Conservation (phyloP, 2,888 invertebrate genomes). For the Netelia virgata region DNA sequence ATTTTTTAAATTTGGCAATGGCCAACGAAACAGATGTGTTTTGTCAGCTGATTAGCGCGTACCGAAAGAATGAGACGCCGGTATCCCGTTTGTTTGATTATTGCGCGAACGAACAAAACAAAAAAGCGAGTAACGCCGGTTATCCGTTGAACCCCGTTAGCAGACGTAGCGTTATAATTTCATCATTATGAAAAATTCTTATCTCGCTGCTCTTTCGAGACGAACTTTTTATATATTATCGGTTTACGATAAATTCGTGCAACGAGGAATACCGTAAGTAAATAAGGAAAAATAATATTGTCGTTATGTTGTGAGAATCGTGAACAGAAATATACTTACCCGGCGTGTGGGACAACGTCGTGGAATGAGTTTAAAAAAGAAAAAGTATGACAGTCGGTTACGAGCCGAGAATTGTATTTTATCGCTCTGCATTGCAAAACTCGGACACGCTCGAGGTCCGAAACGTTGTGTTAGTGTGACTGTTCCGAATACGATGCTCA, state of each 20-base stretch:
- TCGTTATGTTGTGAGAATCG: too few species aligned
- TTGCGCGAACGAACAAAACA: too few species aligned
- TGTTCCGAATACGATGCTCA: constrained; percentile 45
- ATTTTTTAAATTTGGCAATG: too few species aligned
- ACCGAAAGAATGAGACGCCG: too few species aligned
- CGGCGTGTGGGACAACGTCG: not conserved
- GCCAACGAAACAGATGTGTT: too few species aligned
- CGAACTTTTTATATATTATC: not conserved
- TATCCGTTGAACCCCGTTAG: constrained; percentile 17
- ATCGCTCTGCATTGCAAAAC: constrained; percentile 62
- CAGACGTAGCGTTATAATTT: constrained; percentile 11
- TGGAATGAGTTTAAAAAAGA: not conserved
- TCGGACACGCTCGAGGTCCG: constrained; percentile 12
- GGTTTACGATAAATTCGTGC: constrained; percentile 14
- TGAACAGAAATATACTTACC: too few species aligned
- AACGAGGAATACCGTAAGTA: constrained; percentile 11
- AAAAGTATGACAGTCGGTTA: constrained; percentile 22
- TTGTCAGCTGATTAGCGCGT: too few species aligned
- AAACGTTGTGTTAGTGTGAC: constrained; percentile 38
- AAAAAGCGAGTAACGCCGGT: too few species aligned
- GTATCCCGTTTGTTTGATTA: too few species aligned
- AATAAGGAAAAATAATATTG: not conserved
- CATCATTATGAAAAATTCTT: constrained; percentile 39
- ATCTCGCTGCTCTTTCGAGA: constrained; percentile 31
- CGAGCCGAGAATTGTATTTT: constrained; percentile 28